Conservation (phyloP, 2,113 vertebrate genomes). For the Phyllostomus discolor region DNA sequence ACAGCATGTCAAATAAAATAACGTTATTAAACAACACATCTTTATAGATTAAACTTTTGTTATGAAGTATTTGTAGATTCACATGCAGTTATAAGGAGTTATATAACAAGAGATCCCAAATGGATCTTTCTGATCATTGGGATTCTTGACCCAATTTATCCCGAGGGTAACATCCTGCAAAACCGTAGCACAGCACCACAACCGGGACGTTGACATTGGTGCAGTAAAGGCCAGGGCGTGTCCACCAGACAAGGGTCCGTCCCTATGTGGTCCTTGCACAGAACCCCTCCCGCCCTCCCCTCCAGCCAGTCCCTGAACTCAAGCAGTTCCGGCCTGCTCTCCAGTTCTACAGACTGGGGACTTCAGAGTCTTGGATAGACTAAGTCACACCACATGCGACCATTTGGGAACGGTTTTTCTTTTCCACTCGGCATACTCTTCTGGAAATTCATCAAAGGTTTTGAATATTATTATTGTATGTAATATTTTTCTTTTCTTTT, state of each 20-base stretch:
- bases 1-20: not conserved
- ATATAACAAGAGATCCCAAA: no score
- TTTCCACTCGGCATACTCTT: not conserved
- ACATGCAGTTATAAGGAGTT: no score
- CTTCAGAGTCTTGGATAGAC: not conserved
- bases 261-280: no score
- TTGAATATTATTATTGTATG: not conserved
- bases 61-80: not conserved
- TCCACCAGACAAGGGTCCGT: no score
- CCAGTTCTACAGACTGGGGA: not conserved
- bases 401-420: not conserved
- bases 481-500: not conserved
- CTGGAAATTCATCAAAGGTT: not conserved
- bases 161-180: no score
- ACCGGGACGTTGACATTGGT: not conserved
- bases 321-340: not conserved
- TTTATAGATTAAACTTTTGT: not conserved
- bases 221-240: not conserved
- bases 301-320: not conserved
- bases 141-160: no score
- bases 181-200: not conserved
- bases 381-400: not conserved
- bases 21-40: not conserved
- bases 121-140: no score
- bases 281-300: fast-evolving